These are phyloP conservation scores for Eubucco bourcierii DNA, from an alignment of 2,113 vertebrate species.

Conservation along the genomic window DNA sequence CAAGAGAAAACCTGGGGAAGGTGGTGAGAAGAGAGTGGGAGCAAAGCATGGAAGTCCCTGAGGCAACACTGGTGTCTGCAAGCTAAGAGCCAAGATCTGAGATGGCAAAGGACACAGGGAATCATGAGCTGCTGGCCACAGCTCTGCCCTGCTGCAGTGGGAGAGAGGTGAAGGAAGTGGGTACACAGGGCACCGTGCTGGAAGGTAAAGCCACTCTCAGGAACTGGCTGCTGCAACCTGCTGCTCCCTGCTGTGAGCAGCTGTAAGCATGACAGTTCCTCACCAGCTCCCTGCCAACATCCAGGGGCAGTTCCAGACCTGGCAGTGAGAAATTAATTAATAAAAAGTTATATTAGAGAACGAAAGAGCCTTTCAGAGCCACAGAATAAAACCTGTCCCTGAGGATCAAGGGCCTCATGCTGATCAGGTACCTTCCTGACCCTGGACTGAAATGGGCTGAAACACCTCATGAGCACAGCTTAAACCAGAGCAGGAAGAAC, in stretches of 20 bases:
- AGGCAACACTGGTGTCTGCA: neutral
- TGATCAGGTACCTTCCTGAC: neutral
- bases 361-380: neutral
- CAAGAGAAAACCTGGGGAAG: neutral
- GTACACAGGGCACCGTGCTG: no score
- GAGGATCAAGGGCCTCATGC: neutral
- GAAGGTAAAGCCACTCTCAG: neutral
- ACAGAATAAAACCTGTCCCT: neutral
- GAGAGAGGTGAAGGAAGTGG: neutral
- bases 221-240: neutral
- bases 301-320: neutral
- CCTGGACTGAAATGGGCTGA: neutral
- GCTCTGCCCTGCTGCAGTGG: neutral
- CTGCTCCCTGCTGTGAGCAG: neutral
- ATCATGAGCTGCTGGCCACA: neutral
- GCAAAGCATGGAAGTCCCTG: neutral
- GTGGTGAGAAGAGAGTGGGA: neutral
- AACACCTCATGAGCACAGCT: accelerated
- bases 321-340: neutral
- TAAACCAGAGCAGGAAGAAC: neutral
- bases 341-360: neutral
- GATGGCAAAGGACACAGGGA: neutral
- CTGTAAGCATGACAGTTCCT: accelerated
- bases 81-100: neutral
- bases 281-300: neutral